Percentiles rank a stretch among this genome's conserved stretches.
Conservation (phyloP, 2,888 invertebrate genomes). For the Therioaphis trifolii region DNA sequence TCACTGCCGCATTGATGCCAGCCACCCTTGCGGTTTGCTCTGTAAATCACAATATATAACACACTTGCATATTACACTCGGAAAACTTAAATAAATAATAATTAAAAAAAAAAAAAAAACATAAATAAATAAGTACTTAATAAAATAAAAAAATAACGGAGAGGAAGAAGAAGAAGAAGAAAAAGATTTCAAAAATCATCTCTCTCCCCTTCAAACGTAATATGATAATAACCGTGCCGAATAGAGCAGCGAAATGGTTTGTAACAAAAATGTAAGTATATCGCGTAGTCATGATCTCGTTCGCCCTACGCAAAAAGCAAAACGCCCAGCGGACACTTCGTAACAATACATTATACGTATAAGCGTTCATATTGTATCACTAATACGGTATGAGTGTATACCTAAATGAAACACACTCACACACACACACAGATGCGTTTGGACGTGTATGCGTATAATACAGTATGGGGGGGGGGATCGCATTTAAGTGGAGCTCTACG, state of each 20-base stretch:
- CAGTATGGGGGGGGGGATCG: too few relatives aligned
- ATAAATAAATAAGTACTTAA: not conserved
- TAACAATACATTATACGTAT: not conserved
- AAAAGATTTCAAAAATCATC: too few relatives aligned
- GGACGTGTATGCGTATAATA: not conserved
- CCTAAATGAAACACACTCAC: not conserved
- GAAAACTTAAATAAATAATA: slow-evolving; percentile 21
- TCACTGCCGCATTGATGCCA: slow-evolving; percentile 30
- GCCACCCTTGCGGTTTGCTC: slow-evolving; percentile 36
- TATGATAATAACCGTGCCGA: not conserved
- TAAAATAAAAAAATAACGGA: not conserved
- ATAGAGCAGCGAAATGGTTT: too few relatives aligned
- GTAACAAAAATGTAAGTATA: not conserved
- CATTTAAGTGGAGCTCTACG: too few relatives aligned
- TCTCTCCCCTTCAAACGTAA: not conserved
- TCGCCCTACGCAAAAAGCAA: not conserved
- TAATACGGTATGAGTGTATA: too few relatives aligned
- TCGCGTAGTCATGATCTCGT: not conserved
- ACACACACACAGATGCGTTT: not conserved
- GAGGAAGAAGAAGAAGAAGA: not conserved
- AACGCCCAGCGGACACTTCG: not conserved
- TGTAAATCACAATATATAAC: slow-evolving; percentile 62
- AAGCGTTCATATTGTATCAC: too few relatives aligned
- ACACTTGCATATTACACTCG: slow-evolving; percentile 57
- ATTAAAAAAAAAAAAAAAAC: slow-evolving; percentile 9